phyloP scores from a whole-genome alignment of 2,113 vertebrate species.

The Entomyzon cyanotis region DNA sequence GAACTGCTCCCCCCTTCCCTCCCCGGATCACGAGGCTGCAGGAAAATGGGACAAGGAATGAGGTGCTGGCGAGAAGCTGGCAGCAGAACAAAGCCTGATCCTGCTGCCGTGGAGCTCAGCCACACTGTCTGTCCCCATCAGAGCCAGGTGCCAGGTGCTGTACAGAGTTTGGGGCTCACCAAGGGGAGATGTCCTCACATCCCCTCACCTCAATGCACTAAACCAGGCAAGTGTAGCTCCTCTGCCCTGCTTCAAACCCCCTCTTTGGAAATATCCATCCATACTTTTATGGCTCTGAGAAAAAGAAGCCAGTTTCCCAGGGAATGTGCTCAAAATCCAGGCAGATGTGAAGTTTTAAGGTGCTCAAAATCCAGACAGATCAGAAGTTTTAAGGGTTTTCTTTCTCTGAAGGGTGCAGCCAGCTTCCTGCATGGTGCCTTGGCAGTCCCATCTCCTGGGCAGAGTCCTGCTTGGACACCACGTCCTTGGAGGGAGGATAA shows the following conservation, averaged over 20 bases:
- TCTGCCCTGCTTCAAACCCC: neutral
- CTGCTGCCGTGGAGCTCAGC: neutral
- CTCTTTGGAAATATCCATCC: neutral
- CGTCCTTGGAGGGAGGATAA: neutral
- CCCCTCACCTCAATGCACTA: neutral
- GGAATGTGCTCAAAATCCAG: neutral
- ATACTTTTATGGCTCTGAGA: accelerated
- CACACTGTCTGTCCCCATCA: neutral
- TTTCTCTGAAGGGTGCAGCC: neutral
- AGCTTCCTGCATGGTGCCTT: neutral
- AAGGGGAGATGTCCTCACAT: neutral
- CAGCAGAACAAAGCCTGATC: neutral
- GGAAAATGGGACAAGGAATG: neutral
- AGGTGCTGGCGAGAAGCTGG: neutral
- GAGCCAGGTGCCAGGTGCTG: neutral
- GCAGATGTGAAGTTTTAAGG: neutral
- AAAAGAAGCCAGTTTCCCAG: neutral
- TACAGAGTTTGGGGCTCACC: accelerated
- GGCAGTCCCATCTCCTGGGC: neutral
- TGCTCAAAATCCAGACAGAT: neutral
- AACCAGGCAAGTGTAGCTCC: neutral
- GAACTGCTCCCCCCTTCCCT: neutral
- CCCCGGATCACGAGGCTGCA: neutral
- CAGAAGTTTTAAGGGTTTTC: neutral
- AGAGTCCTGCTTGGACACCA: neutral